Evolutionary conservation across 1,140 invertebrate species (phyloP), one percentile per base, ranked within the genome.

Genomic region (Bombus impatiens): DNA sequence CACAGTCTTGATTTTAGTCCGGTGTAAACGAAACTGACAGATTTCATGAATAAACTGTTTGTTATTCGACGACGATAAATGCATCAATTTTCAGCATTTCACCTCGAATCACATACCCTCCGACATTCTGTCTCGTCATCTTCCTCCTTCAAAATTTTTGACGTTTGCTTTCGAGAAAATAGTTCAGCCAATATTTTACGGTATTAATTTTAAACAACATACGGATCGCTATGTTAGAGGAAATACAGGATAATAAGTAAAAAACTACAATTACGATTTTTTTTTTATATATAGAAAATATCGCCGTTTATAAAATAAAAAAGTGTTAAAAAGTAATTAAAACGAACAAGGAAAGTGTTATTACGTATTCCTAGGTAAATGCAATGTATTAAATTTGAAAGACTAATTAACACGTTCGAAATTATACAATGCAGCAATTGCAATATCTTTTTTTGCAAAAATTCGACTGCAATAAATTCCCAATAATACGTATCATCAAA

Each of bases 31-130:
- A n/a, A 82, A 32, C 79, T 42, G 79, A 74, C 68, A n/a, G 59
- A 42, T 82, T 75, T 65, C 80, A 57, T 40, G 71, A 75, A 65
- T 82, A 82, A 82, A 82, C 32, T 37, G 53, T 82, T 65, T 44
- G 57, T 47, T 40, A 75, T 75, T 42, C 71, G 28, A 35, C n/a
- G 22, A 62, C 37, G 42, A 74, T 82, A 42, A 75, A 75, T 37
- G 42, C 71, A 65, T 67, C 53, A 74, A 62, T 72, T 59, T 35
- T 62, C 80, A 44, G 40, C 70, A 40, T 59, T 74, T 42, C 53
- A 18, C 70, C 15, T 44, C 35, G 68, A 53, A 53, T 53, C 47
- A 22, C 47, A 53, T 53, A 22, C 47, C 47, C 47, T 53, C 18
- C 47, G 47, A 82, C 3, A 72, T 44, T 32, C n/a, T 22, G 22